phyloP scores from a whole-genome alignment of 1,140 invertebrate genomes.

The Thaumatotibia leucotreta region DNA sequence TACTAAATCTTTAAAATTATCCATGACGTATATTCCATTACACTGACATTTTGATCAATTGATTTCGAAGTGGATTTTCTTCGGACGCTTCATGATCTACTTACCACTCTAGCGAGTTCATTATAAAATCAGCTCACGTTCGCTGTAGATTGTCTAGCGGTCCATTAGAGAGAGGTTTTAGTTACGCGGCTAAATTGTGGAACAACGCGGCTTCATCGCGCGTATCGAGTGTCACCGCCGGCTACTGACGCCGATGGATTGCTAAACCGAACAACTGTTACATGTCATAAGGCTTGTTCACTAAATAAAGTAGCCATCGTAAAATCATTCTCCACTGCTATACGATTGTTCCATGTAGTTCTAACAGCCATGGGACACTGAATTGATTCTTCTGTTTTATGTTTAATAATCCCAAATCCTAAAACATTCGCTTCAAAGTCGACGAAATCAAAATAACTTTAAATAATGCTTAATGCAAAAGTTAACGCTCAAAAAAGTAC shows the following conservation, averaged over 20 bases:
- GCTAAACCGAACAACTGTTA: constrained; percentile 17
- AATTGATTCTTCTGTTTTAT: too few species aligned
- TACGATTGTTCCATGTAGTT: too few species aligned
- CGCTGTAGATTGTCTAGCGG: constrained; percentile 26
- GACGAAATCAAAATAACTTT: too few species aligned
- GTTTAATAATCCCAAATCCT: too few species aligned
- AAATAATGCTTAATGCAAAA: too few species aligned
- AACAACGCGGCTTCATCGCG: constrained; percentile 57
- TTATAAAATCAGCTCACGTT: constrained; percentile 17
- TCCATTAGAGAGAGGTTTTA: constrained; percentile 52
- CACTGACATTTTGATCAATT: not conserved
- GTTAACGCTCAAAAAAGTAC: too few species aligned
- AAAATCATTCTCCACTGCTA: too few species aligned
- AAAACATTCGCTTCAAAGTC: too few species aligned
- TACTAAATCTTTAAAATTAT: too few species aligned
- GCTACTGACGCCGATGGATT: constrained; percentile 37
- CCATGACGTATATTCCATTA: not conserved
- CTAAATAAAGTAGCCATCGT: too few species aligned
- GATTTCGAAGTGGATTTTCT: not conserved
- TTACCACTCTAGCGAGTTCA: not conserved
- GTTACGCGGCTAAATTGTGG: constrained; percentile 69
- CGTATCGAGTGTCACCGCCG: constrained; percentile 43
- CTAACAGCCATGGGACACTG: too few species aligned
- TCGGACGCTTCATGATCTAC: not conserved
- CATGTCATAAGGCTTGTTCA: not conserved